Conservation (phyloP, 2,888 invertebrate species). For the Dascillus cervinus region DNA sequence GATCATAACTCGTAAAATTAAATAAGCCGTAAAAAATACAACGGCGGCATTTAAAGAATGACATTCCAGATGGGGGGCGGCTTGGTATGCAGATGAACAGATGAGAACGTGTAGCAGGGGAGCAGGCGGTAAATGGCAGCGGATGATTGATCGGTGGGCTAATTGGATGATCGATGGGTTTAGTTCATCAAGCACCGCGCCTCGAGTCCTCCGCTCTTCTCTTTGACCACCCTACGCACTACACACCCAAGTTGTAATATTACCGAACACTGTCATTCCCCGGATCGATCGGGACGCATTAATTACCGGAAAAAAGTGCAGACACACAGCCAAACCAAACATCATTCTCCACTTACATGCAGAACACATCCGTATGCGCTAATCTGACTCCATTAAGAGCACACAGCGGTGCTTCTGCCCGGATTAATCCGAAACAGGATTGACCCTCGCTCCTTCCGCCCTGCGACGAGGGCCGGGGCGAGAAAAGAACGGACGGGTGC, state of each 20-base stretch:
- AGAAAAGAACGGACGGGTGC: constrained; percentile 11
- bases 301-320: too few relatives aligned
- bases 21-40: too few relatives aligned
- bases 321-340: constrained; percentile 45
- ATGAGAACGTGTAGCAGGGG: constrained; percentile 33
- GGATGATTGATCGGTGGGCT: constrained; percentile 67
- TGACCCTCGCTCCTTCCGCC: constrained; percentile 13
- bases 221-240: constrained; percentile 12
- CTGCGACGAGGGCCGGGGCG: constrained; percentile 5
- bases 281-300: too few relatives aligned
- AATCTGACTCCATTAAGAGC: constrained; percentile 43
- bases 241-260: constrained; percentile 15
- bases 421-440: constrained; percentile 22
- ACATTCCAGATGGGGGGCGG: constrained; percentile 17
- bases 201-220: constrained; percentile 14
- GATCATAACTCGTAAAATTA: constrained; percentile 5
- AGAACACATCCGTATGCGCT: constrained; percentile 41
- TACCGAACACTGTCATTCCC: too few relatives aligned
- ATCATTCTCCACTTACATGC: constrained; percentile 45
- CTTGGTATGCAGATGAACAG: constrained; percentile 41
- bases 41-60: constrained; percentile 26
- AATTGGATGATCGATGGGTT: constrained; percentile 73
- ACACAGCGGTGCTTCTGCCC: constrained; percentile 28
- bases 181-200: constrained; percentile 33
- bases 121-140: constrained; percentile 44